Evolutionary conservation across 1,140 invertebrate genomes (phyloP).

Genomic region (Drosophila sproati): DNA sequence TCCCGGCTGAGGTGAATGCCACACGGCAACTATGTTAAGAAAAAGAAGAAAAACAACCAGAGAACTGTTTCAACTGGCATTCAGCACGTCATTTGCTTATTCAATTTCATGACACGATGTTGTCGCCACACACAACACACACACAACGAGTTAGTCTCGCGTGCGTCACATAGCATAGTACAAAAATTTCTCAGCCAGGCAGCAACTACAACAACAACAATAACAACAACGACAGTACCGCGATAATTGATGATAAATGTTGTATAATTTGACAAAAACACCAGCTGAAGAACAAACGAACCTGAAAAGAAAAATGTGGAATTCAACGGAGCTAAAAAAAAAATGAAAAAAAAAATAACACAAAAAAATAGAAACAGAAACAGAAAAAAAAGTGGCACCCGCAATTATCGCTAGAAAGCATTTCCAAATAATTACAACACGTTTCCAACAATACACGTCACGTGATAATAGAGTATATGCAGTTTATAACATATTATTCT

Average conservation of each 20-base stretch:
- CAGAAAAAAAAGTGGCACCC: conserved; percentile 53
- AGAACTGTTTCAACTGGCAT: conserved; percentile 74
- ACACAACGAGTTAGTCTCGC: conserved; percentile 40
- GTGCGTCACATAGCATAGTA: conserved; percentile 64
- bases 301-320: conserved; percentile 20
- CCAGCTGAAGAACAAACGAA: conserved; percentile 52
- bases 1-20: conserved; percentile 54
- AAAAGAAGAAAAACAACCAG: conserved; percentile 1
- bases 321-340: conserved; percentile 19
- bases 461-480: conserved; percentile 46
- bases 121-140: conserved; percentile 54
- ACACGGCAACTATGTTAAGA: conserved; percentile 48
- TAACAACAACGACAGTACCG: conserved; percentile 52
- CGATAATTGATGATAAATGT: conserved; percentile 83
- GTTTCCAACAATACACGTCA: conserved; percentile 39
- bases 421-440: conserved; percentile 77
- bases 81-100: conserved; percentile 83
- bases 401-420: conserved; percentile 83
- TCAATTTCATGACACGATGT: conserved; percentile 81
- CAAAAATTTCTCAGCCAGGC: conserved; percentile 65
- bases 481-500: conserved; percentile 60
- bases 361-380: conserved; percentile 3
- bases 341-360: not conserved
- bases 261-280: conserved; percentile 80
- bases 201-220: not conserved